Conservation (phyloP, 2,113 vertebrate species). For the Microtus montanus region DNA sequence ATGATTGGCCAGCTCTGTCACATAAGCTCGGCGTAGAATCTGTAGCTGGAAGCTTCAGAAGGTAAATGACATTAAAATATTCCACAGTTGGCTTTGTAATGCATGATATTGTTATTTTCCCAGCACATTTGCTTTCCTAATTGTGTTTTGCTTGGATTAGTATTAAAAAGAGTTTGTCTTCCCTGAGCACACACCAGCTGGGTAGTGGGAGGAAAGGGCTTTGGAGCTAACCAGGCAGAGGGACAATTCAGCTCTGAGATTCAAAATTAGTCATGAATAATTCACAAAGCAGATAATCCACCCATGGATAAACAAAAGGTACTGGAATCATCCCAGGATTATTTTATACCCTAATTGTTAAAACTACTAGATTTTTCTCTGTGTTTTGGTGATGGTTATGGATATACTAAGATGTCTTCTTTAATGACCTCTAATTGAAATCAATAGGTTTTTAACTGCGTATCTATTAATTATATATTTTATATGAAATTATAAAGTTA, state of each 20-base stretch:
- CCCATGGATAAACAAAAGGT: constrained; percentile 78
- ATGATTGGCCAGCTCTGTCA: background rate
- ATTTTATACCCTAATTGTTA: constrained; percentile 62
- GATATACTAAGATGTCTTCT: background rate
- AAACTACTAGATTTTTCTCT: constrained; percentile 46
- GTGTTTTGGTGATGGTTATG: background rate
- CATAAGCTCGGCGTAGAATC: constrained; percentile 5
- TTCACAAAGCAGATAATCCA: constrained; percentile 77
- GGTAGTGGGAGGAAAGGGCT: constrained; percentile 79
- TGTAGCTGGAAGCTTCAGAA: constrained; percentile 51
- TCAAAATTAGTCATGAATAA: constrained; percentile 80
- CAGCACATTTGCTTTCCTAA: constrained; percentile 80
- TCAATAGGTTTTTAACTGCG: background rate
- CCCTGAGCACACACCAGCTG: constrained; percentile 78
- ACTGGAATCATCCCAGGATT: constrained; percentile 76
- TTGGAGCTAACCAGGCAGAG: constrained; percentile 73
- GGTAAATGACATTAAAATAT: constrained; percentile 65
- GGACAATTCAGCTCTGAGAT: constrained; percentile 70
- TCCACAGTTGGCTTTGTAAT: constrained; percentile 74
- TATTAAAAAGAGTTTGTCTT: constrained; percentile 79
- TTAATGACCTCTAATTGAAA: constrained; percentile 12
- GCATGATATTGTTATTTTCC: constrained; percentile 76
- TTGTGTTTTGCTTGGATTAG: constrained; percentile 80
- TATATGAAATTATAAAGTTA: background rate
- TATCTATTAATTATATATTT: too few species aligned